Base-by-base conservation (phyloP, 1,140 invertebrate genomes). In the Cryptotermes secundus region DNA sequence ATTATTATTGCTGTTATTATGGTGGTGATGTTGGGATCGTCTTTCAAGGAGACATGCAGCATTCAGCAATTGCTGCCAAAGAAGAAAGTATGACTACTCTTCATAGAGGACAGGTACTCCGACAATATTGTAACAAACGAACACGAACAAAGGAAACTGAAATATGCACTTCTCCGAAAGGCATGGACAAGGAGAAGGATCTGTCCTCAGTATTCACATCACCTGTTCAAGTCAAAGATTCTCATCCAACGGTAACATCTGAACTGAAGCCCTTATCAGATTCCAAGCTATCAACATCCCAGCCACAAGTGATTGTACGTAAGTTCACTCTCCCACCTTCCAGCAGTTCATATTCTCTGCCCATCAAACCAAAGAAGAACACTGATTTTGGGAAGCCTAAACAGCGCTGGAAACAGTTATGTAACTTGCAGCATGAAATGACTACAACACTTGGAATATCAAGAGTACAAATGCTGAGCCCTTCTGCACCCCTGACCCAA, bases 1-100 rank as follows among this genome's bases (percentile, higher is more conserved):
- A n/a, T 72, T 72, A 72, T 59, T n/a, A 59, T 59, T 59, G 24
- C 26, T 59, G 24, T 59, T 59, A 59, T 72, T 72, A 72, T 72
- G 26, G n/a, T 72, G 59, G 14, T 72, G 59, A 10, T 72, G 59
- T 2, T n/a, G n/a, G 26, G 26, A 31, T 3, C 14, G 26, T 31
- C 2, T 31, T 31, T 26, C 3, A 31, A 72, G 59, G 45, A 14
- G 16, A 3, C 59, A 72, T 72, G n/a, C 59, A 72, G 59, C 59
- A 72, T 72, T n/a, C 9, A 72, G 14, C n/a, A 31, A 6, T n/a
- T 72, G 59, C 59, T 72, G 26, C n/a, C 59, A 31, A 72, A n/a
- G 59, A 72, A 72, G n/a, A n/a, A 72, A 72, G 59, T 10, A 72
- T n/a, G n/a, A 16, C n/a, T 9, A 31, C 59, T 9, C n/a, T 72